Conservation (phyloP, 2,113 vertebrate genomes). For the Sterrhoptilus dennistouni region DNA sequence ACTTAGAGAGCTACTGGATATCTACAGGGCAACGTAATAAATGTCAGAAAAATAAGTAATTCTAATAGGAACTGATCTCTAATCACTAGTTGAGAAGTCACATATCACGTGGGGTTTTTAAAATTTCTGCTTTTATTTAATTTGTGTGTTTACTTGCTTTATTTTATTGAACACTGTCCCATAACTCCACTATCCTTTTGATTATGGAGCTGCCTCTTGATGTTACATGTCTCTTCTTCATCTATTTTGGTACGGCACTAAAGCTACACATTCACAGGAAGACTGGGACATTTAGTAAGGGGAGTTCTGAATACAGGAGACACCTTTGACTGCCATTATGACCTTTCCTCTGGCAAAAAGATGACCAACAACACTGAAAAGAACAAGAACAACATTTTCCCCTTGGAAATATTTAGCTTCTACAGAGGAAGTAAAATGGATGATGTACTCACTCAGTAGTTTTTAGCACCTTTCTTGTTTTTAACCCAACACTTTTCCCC, state of each 20-base stretch:
- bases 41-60: neutral
- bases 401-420: neutral
- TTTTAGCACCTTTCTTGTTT: neutral
- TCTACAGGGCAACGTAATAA: neutral
- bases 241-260: neutral
- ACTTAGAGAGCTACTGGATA: neutral
- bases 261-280: neutral
- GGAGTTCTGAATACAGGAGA: neutral
- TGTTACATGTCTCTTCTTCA: neutral
- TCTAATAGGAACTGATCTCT: neutral
- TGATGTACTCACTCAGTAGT: neutral
- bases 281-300: neutral
- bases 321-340: neutral
- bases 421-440: neutral
- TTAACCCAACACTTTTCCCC: neutral
- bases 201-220: neutral
- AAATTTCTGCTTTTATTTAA: neutral
- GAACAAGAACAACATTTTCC: neutral
- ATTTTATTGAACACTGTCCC: neutral
- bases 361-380: neutral
- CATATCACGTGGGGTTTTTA: accelerated
- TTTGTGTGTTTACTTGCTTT: neutral
- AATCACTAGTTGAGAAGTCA: neutral
- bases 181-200: neutral
- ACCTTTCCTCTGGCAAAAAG: neutral